phyloP scores from a whole-genome alignment of 2,113 vertebrate genomes.

The Agelaius tricolor region DNA sequence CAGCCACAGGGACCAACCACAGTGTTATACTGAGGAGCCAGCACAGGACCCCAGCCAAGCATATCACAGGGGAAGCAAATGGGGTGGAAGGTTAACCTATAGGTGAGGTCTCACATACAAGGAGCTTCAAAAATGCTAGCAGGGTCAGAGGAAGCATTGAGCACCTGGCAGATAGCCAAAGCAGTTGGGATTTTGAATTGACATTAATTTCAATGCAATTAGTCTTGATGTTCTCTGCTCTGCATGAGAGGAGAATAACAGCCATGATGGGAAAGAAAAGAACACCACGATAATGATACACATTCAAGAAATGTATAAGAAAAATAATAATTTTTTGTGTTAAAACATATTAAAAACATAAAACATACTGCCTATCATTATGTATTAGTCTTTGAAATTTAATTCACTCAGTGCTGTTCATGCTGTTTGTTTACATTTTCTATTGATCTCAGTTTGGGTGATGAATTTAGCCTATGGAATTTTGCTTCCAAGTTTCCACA shows the following conservation, averaged over 20 bases:
- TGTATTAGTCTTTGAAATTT: constrained; percentile 7
- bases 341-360: constrained; percentile 65
- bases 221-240: constrained; percentile 17
- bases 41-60: not conserved
- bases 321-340: not conserved
- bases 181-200: not conserved
- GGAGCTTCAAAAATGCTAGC: not conserved
- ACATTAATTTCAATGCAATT: constrained; percentile 45
- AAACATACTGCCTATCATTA: constrained; percentile 26
- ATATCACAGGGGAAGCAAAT: not conserved
- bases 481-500: not conserved
- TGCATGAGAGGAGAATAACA: not conserved
- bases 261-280: constrained; percentile 18
- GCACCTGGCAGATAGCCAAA: not conserved
- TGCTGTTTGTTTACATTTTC: constrained; percentile 34
- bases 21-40: not conserved
- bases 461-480: not conserved
- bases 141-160: not conserved
- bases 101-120: not conserved
- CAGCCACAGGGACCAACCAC: not conserved
- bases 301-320: not conserved
- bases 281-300: not conserved
- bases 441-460: not conserved
- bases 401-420: constrained; percentile 29
- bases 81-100: not conserved